Conservation (phyloP, 2,113 vertebrate genomes). For the Daphoenositta chrysoptera region DNA sequence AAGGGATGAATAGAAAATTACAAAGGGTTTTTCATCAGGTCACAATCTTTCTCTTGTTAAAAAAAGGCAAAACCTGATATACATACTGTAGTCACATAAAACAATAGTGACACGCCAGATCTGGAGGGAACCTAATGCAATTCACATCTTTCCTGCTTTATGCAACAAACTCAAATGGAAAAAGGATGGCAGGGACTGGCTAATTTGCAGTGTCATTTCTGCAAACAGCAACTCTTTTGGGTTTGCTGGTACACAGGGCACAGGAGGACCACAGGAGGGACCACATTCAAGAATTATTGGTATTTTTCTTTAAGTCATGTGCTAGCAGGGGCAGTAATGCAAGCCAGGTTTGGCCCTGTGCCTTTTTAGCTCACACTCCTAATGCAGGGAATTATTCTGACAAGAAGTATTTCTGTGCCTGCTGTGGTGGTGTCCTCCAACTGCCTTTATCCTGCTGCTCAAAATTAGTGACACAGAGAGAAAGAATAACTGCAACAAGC, state of each 20-base stretch:
- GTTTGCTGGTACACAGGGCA: neutral
- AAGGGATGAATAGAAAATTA: neutral
- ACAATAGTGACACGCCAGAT: neutral
- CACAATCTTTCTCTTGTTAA: neutral
- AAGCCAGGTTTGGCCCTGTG: neutral
- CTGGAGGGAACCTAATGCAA: neutral
- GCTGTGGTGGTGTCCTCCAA: conserved; percentile 5
- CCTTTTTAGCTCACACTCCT: conserved; percentile 20
- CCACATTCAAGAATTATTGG: neutral
- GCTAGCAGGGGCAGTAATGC: neutral
- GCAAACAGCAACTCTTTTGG: neutral
- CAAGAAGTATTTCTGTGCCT: conserved; percentile 12
- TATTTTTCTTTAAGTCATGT: neutral
- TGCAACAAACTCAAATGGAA: neutral
- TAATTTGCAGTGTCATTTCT: neutral
- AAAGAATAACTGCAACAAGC: conserved; percentile 36
- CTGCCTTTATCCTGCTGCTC: conserved; percentile 17
- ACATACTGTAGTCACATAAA: neutral
- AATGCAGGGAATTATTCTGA: conserved; percentile 1
- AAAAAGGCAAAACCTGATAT: neutral
- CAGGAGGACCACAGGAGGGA: neutral
- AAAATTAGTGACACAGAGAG: conserved; percentile 20
- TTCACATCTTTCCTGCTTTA: neutral
- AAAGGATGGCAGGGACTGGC: neutral
- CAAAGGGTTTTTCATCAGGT: neutral